These are phyloP conservation scores for Spheniscus mendiculus DNA, from an alignment of 2,113 vertebrate species.

Conservation along the genomic window DNA sequence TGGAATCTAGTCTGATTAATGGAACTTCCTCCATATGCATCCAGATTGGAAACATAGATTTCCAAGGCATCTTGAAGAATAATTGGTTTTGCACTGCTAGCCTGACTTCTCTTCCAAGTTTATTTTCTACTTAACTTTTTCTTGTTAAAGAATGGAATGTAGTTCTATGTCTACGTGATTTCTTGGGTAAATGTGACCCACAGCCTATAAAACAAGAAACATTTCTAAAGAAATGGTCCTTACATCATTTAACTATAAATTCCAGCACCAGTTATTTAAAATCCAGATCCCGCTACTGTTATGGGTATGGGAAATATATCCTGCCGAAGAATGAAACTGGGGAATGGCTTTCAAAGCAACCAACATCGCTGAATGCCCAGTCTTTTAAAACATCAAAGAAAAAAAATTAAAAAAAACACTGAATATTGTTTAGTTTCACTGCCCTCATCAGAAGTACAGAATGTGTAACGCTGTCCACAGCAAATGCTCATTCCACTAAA, in stretches of 20 bases:
- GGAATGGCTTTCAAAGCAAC: constrained; percentile 13
- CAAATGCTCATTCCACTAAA: not conserved
- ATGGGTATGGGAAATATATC: not conserved
- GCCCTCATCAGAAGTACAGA: not conserved
- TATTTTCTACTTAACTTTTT: not conserved
- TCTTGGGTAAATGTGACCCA: constrained; percentile 61
- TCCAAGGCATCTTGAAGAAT: constrained; percentile 9
- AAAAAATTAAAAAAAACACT: not conserved
- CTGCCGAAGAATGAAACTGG: not conserved
- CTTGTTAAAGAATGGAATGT: constrained; percentile 20
- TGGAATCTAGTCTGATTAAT: not conserved
- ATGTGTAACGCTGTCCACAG: not conserved
- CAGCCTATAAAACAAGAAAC: not conserved
- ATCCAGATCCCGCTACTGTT: constrained; percentile 3
- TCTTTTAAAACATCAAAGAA: not conserved
- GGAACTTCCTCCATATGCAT: not conserved
- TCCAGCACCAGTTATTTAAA: constrained; percentile 31
- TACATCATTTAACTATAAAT: not conserved
- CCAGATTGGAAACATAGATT: not conserved
- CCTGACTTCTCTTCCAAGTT: not conserved
- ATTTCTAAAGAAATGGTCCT: constrained; percentile 1
- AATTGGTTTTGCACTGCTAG: not conserved
- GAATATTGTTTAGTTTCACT: not conserved
- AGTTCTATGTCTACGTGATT: not conserved
- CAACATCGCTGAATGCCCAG: not conserved